These are phyloP conservation scores for Temnothorax nylanderi DNA, from an alignment of 1,140 invertebrate species.

Conservation along the genomic window DNA sequence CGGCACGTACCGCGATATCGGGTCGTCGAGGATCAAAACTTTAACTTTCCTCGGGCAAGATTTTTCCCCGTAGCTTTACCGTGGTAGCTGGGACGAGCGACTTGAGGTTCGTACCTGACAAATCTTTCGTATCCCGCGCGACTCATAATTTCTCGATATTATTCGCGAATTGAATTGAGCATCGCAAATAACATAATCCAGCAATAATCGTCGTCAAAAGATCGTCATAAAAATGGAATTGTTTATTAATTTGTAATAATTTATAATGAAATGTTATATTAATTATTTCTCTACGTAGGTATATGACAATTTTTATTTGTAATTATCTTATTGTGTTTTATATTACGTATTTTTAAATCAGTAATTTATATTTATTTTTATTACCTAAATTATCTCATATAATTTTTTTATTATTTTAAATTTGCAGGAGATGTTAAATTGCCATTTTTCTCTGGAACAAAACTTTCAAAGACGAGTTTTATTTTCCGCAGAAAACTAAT, in stretches of 20 bases:
- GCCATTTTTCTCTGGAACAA: background rate
- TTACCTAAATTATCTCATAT: background rate
- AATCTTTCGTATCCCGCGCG: slow-evolving; percentile 14
- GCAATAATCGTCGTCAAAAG: background rate
- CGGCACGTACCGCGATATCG: slow-evolving; percentile 48
- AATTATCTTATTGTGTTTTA: background rate
- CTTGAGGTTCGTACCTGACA: slow-evolving; percentile 26
- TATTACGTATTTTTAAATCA: background rate
- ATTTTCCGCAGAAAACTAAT: background rate
- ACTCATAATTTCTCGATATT: slow-evolving; percentile 31
- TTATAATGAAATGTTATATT: background rate
- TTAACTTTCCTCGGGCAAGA: slow-evolving; percentile 42
- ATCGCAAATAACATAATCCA: background rate
- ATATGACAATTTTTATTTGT: background rate
- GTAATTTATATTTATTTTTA: background rate
- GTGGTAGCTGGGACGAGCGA: slow-evolving; percentile 17
- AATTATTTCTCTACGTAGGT: background rate
- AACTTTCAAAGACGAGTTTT: background rate
- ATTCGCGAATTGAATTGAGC: background rate
- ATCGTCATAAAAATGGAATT: background rate
- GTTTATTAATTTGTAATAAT: background rate
- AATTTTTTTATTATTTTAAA: background rate
- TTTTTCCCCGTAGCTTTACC: slow-evolving; percentile 35
- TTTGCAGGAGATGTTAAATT: background rate
- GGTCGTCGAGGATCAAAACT: slow-evolving; percentile 57